These are phyloP conservation scores for Eudasyphora cyanicolor DNA, from an alignment of 2,888 invertebrate species.

Conservation along the genomic window DNA sequence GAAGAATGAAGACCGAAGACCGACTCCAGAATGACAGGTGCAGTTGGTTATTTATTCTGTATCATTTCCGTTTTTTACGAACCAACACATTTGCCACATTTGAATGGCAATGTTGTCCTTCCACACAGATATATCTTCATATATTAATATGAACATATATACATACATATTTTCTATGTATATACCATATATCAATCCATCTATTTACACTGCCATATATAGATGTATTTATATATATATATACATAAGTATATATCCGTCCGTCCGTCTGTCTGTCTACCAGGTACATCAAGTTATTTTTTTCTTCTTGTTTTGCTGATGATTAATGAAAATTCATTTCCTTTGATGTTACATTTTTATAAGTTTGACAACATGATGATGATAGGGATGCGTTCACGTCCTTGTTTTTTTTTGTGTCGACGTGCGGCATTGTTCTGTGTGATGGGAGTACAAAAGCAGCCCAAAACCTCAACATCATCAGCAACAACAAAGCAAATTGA, in stretches of 20 bases:
- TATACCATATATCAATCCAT: not conserved
- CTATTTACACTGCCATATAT: not conserved
- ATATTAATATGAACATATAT: too few species aligned
- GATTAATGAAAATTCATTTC: conserved; percentile 77
- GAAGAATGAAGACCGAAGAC: too few species aligned
- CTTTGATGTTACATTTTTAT: conserved; percentile 72
- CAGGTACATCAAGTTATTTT: not conserved
- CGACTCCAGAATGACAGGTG: conserved; percentile 71
- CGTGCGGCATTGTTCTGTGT: not conserved
- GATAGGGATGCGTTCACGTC: conserved; percentile 23
- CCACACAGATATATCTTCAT: not conserved
- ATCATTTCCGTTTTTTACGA: conserved; percentile 74
- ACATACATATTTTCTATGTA: too few species aligned
- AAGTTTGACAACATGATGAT: conserved; percentile 36
- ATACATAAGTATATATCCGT: conserved; percentile 14
- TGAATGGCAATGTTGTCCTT: not conserved
- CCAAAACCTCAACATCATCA: not conserved
- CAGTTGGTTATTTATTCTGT: conserved; percentile 76
- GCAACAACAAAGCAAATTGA: not conserved
- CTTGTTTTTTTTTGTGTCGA: conserved; percentile 4
- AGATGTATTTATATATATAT: conserved; percentile 6
- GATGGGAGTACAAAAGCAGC: conserved; percentile 20
- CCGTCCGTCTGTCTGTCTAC: not conserved
- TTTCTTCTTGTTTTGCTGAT: conserved; percentile 54
- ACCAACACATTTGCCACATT: not conserved